Base-by-base conservation (phyloP, 2,113 vertebrate species). In the Melanostigma gelatinosum region DNA sequence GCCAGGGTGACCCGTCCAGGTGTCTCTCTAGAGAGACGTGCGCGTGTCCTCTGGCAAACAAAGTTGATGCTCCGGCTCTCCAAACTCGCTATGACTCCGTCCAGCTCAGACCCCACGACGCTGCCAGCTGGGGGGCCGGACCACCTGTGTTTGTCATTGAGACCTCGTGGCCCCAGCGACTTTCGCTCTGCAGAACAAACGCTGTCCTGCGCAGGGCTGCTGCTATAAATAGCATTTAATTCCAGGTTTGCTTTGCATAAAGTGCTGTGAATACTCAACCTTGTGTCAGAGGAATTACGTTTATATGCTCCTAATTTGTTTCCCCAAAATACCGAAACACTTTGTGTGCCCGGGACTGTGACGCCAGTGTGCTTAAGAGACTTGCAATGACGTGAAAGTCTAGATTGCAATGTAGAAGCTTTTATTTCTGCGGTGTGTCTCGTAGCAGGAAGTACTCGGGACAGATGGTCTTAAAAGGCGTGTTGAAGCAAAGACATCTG, bases 91-190 rank as follows among this genome's bases (percentile, higher is more conserved):
- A 58, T 34, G 10, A 0, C 34, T 75, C 77, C 54, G 40, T 70
- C 65, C 84, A 27, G 82, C 40, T 65, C 64, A 72, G 61, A 69
- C 74, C 64, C 63, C 70, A 20, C 54, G 6, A 50, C 61, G 78
- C 87, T 81, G 79, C 88, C 90, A 75, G 85, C 86, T 52, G 80
- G 87, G 87, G 77, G 29, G 54, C 11, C 65, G 10, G 69, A 48
- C 82, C 86, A 88, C 87, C 87, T 83, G 86, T 75, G 89, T 83
- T 76, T 79, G 92, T 92, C 91, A 93, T 91, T 85, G 91, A 91
- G 85, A 82, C 85, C 87, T 88, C 83, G 63, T 76, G 86, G 82
- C 80, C 83, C 38, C 62, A 9, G 72, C 29, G 38, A 44, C 66
- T 15, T 48, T 72, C 48, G 4, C 65, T 72, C 81, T 61, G 77